Base-by-base conservation (phyloP, 2,113 vertebrate genomes). In the Nesoenas mayeri region DNA sequence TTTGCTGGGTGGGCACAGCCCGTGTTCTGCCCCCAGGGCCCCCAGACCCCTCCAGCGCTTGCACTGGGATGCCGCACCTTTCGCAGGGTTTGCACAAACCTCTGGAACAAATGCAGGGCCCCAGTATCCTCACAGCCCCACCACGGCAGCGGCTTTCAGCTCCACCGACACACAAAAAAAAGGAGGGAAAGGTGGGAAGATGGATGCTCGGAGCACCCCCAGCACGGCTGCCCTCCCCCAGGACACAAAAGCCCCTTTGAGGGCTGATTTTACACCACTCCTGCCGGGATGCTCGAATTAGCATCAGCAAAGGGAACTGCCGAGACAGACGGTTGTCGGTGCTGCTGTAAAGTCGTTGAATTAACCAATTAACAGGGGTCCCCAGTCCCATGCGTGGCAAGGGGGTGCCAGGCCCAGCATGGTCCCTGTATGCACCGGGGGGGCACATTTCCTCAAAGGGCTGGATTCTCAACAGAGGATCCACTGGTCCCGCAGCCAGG, bases 241-340 rank as follows among this genome's bases (percentile, higher is more conserved):
- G 65, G 60, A 81, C 89, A 93, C 92, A 84, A 95, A 95, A 92
- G 86, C 74, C 58, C 21, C 82, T 92, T 93, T 96, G 88, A 95
- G 85, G 36, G 7, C 13, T 26, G 87, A 85, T 93, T 91, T 92
- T 72, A 17, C 92, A 83, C 31, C 85, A 12, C 58, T 71, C 32
- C 75, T 12, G 38, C 72, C 12, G 11, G 8, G 71, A 20, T 53
- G 86, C 87, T 56, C 9, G 1, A 19, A 92, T 95, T 87, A 44
- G 81, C 94, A 93, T 82, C 95, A 64, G 73, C 91, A 78, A 89
- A 92, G 60, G 64, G 26, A 61, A 31, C 75, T n/a, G 29, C 65
- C 9, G 7, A 12, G 2, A 21, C 42, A 3, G 79, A 36, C 10
- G 19, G 2, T 4, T 21, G 21, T 12, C 7, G 22, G 66, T 9